Base-by-base conservation (phyloP, 2,888 invertebrate genomes). In the Patella caerulea region DNA sequence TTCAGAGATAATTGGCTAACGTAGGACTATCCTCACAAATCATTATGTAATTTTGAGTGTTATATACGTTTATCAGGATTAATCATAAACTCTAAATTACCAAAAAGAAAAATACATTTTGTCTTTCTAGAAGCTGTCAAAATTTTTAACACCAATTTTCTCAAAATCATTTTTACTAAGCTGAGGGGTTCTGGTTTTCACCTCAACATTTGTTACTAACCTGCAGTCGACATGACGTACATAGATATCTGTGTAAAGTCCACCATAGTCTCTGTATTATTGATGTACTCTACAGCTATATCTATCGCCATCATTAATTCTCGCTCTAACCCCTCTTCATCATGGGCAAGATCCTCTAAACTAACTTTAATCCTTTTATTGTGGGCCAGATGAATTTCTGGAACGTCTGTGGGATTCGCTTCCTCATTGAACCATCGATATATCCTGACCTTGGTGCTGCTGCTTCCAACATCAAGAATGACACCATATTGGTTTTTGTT, bases 401-500 rank as follows among this genome's bases (percentile, higher is more conserved):
- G 77, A 34, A 84, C 77, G 53, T 79, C 72, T 17, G 78, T 77
- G 52, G 79, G 72, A 12, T 78, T 69, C 17, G 59, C 69, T 12
- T 70, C 72, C n/a, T 78, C 74, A 11, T 72, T 80, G 29, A 78
- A 79, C 92, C 92, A 93, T 73, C 80, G 82, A 84, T 93, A 93
- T 52, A 93, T 86, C 81, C 92, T 92, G 11, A 92, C 85, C 71
- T 93, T 90, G 72, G 92, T 92, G 55, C 93, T 93, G 55, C 92
- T 91, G 79, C 93, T 93, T 14, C 93, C 93, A 11, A 93, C 93
- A 84, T 93, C 93, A 73, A 93, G 87, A 69, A 93, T 89, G 9
- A 93, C 91, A 29, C 92, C 92, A 84, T 93, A 93, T 52, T 78
- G 82, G 71, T 77, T 77, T 56, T 77, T 78, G 52, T 59, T 59